Percentiles rank a stretch among this genome's conserved stretches.
Evolutionary conservation across 2,113 vertebrate genomes (phyloP).

Genomic region (Podocnemis expansa): DNA sequence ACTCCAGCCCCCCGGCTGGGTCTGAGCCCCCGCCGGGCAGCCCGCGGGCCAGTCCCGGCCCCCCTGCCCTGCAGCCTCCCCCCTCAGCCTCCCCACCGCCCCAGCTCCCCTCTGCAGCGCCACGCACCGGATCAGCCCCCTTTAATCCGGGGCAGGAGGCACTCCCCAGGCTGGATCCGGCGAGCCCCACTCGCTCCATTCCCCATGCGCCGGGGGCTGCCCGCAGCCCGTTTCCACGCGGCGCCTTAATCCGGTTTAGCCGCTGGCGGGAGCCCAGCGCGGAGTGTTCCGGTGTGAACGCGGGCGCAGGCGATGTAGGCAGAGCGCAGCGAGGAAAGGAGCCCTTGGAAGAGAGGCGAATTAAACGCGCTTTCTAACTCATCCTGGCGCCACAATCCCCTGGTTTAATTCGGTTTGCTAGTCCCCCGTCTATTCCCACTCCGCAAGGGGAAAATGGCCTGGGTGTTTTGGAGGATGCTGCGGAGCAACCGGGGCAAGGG

Average conservation of each 20-base stretch:
- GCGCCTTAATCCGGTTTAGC: too few relatives aligned
- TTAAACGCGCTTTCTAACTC: constrained; percentile 41
- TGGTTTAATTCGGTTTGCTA: constrained; percentile 55
- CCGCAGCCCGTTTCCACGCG: too few relatives aligned
- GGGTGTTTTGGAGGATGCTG: constrained; percentile 19
- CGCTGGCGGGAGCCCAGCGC: too few relatives aligned
- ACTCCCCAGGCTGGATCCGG: background rate
- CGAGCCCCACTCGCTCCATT: background rate
- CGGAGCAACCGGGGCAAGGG: constrained; percentile 33
- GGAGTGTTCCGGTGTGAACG: background rate
- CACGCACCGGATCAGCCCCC: background rate
- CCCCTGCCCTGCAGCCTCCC: too few relatives aligned
- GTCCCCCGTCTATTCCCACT: constrained; percentile 57
- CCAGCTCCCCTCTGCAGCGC: too few relatives aligned
- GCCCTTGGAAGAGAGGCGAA: constrained; percentile 13
- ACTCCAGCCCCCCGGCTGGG: background rate
- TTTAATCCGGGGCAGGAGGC: background rate
- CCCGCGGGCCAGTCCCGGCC: too few relatives aligned
- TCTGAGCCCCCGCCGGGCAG: background rate
- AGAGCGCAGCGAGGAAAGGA: constrained; percentile 18
- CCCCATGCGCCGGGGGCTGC: too few relatives aligned
- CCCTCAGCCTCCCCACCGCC: too few relatives aligned
- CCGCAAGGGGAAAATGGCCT: constrained; percentile 25
- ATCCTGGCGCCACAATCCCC: constrained; percentile 44
- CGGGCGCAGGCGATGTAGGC: background rate